Conservation (phyloP, 2,113 vertebrate genomes). For the Triplophysa tibetana region DNA sequence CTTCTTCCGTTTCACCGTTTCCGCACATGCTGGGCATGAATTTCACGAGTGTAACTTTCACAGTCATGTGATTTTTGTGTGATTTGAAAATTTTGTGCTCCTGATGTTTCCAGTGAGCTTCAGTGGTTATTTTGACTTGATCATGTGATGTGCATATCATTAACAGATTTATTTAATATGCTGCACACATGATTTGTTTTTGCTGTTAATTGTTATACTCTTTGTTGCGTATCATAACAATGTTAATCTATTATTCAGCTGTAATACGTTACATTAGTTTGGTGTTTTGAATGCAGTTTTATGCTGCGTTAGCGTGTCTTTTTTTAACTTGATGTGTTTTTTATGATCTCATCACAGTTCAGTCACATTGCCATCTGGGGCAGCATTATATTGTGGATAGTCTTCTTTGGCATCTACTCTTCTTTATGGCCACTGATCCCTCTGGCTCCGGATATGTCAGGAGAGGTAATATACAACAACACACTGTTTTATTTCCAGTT, state of each 20-base stretch:
- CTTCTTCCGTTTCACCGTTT: conserved; percentile 41
- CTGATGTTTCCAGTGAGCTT: conserved; percentile 9
- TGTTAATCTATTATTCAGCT: not conserved
- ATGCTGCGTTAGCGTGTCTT: not conserved
- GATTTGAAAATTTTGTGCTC: conserved; percentile 3
- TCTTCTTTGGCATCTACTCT: conserved; percentile 96
- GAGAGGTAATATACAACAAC: conserved; percentile 84
- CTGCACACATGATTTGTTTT: not conserved
- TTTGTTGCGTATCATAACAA: not conserved
- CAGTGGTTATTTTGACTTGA: conserved; percentile 6
- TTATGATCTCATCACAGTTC: conserved; percentile 76
- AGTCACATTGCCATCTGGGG: conserved; percentile 99
- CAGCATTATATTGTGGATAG: conserved; percentile 94
- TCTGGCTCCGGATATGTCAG: conserved; percentile 97
- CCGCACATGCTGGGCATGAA: not conserved
- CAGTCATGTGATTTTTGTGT: not conserved
- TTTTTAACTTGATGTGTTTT: not conserved
- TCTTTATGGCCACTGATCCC: conserved; percentile 93
- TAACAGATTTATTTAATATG: conserved; percentile 17
- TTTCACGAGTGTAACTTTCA: not conserved
- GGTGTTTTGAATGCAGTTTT: not conserved
- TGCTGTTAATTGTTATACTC: not conserved
- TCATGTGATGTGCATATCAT: not conserved
- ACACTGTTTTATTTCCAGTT: not conserved
- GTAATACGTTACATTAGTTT: not conserved